Evolutionary conservation across 1,140 invertebrate species (phyloP), one percentile per base, ranked within the genome.

Genomic region (Nomia melanderi): DNA sequence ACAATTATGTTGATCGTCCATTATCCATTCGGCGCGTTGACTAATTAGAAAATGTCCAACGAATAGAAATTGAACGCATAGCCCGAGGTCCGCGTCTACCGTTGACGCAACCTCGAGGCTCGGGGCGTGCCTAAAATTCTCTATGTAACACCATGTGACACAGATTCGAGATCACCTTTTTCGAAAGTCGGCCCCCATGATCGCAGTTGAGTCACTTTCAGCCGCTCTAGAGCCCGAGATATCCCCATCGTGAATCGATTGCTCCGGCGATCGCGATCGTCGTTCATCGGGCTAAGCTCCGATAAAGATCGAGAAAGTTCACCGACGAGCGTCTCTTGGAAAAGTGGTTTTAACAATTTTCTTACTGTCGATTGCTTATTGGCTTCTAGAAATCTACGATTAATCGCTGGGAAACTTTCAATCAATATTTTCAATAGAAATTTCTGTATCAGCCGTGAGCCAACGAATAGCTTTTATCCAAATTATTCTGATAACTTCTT

Each of bases 71-170:
- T 53, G 62, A 50, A 75, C 31, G 57, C 36, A 50, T 44, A 54
- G 53, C 47, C 44, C 53, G 66, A 79, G 54, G 57, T 47, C 33
- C 54, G 36, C 36, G 53, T 25, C 8, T 23, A 17, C 20, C 17
- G 63, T 77, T 84, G 77, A 80, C 67, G 81, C 73, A 84, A 84
- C 33, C 41, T 17, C 1, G 31, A 39, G 9, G 6, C 14, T 8
- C 47, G 71, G 67, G 72, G 81, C 82, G 82, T 83, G 82, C 77
- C 81, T 83, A 84, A 84, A 84, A 84, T 84, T 65, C 81, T 80
- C 81, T 84, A 83, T 84, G 77, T 84, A 83, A 73, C 81, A 70
- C 47, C 71, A 73, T 73, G 82, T 83, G 81, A 83, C 82, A 84
- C 69, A 83, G 73, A 84, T 84, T 83, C 72, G 50, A 77, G 82